Conservation (phyloP, 2,888 invertebrate genomes). For the Caenorhabditis macrosperma region DNA sequence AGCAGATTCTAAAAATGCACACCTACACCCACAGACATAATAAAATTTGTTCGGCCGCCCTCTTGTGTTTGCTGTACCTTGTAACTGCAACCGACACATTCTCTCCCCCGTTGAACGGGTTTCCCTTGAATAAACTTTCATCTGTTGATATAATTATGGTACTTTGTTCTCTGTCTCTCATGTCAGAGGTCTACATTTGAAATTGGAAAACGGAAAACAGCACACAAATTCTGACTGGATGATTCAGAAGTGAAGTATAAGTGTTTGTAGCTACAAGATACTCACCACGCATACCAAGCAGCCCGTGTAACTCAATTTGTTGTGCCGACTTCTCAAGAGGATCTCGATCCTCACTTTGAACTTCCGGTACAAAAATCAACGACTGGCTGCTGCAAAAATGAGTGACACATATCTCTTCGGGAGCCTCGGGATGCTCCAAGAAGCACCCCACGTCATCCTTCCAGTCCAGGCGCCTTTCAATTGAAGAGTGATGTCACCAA, state of each 20-base stretch:
- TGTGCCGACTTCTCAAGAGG: background rate
- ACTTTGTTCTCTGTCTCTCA: background rate
- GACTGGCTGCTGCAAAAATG: background rate
- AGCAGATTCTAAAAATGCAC: constrained; percentile 26
- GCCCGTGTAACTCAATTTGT: constrained; percentile 29
- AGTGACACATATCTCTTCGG: background rate
- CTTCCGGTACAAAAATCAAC: constrained; percentile 19
- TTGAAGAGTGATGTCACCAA: no score
- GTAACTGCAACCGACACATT: background rate
- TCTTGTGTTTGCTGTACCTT: background rate
- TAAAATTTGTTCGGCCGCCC: constrained; percentile 13
- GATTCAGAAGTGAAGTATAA: constrained; percentile 24
- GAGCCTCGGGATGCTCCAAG: background rate
- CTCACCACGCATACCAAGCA: constrained; percentile 38
- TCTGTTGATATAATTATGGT: no score
- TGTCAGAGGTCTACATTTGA: background rate
- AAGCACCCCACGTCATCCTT: constrained; percentile 10
- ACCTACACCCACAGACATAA: background rate
- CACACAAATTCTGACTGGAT: constrained; percentile 5
- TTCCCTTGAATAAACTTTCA: background rate
- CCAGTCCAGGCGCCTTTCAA: background rate
- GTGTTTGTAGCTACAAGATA: constrained; percentile 14
- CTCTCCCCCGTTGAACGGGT: background rate
- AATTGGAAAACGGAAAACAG: background rate
- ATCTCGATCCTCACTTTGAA: constrained; percentile 9